A percentile compares a stretch with the other conserved stretches of the same genome.
These are phyloP conservation scores for Phyllostomus hastatus DNA, from an alignment of 2,113 vertebrate species.

Conservation along the genomic window DNA sequence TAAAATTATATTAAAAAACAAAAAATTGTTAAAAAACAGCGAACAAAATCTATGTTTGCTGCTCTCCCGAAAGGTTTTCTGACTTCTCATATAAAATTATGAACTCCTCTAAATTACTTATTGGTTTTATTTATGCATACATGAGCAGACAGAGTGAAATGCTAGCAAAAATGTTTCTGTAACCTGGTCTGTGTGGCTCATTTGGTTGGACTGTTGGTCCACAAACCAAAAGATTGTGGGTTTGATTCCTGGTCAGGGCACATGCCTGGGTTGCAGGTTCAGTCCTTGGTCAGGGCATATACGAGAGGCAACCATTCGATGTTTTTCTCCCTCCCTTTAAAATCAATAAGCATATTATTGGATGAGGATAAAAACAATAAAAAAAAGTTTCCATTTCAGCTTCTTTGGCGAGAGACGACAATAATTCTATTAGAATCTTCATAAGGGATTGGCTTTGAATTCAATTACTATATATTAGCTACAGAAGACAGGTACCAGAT, in stretches of 20 bases:
- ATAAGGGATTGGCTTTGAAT: not conserved
- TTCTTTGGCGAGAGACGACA: not conserved
- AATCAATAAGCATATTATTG: too few relatives aligned
- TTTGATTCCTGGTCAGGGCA: too few relatives aligned
- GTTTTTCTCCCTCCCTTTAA: too few relatives aligned
- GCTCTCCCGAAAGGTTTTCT: not conserved
- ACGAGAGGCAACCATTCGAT: too few relatives aligned
- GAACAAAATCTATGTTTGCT: not conserved
- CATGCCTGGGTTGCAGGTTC: too few relatives aligned
- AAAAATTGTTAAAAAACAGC: not conserved
- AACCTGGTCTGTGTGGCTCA: too few relatives aligned
- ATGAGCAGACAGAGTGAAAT: not conserved
- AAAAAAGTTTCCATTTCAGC: not conserved
- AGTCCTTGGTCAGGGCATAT: too few relatives aligned
- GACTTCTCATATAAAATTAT: conserved; percentile 9
- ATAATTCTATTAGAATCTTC: not conserved
- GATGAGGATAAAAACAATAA: too few relatives aligned
- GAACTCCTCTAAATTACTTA: not conserved
- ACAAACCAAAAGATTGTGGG: too few relatives aligned
- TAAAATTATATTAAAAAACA: not conserved
- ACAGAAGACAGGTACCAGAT: not conserved
- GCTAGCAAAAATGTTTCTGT: not conserved
- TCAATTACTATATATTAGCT: not conserved
- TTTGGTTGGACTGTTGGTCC: too few relatives aligned
- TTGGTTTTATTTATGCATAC: not conserved